Evolutionary conservation across 92 coral and sea anemone genomes (phyloP), one percentile per base, ranked within the genome.

Genomic region (Palythoa caribaeorum): DNA sequence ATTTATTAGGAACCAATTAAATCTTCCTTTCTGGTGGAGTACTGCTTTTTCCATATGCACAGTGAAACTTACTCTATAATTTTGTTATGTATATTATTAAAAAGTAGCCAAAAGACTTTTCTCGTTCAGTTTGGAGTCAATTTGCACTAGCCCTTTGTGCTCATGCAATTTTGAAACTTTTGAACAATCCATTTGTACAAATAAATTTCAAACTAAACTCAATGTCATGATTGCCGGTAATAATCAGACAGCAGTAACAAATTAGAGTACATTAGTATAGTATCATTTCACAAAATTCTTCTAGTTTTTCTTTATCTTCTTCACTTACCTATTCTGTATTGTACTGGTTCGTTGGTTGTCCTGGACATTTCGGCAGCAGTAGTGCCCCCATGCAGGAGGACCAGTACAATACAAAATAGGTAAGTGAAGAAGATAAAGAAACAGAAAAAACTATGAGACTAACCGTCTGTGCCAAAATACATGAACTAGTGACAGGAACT

Each of bases 1-100:
- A 19, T 59, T 59, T 59, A 59, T 59, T 59, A 59, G 65, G 65
- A 59, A 59, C 65, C 16, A 53, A 53, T 14, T 14, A 53, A 53
- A 53, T 53, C 59, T 53, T 53, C 59, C 13, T 53, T 53, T 53
- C 59, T 53, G 59, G 59, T 53, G 59, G 59, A 53, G 59, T 53
- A 53, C 59, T 1, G 16, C 65, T 59, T 59, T 59, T 59, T 59
- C 65, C 65, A 59, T 19, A 19, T 59, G 65, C 65, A 59, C 65
- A 59, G 65, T 59, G 65, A 59, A 59, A 59, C 65, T 59, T 59
- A 59, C 65, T 59, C 65, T 59, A 59, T n/a, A n/a, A n/a, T n/a
- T n/a, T n/a, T n/a, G n/a, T n/a, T n/a, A n/a, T n/a, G n/a, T n/a
- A n/a, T n/a, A n/a, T n/a, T n/a, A n/a, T n/a, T n/a, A n/a, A n/a